Percentiles rank a stretch among this genome's conserved stretches.
Conservation (phyloP, 1,140 invertebrate genomes). For the Magallana angulata region DNA sequence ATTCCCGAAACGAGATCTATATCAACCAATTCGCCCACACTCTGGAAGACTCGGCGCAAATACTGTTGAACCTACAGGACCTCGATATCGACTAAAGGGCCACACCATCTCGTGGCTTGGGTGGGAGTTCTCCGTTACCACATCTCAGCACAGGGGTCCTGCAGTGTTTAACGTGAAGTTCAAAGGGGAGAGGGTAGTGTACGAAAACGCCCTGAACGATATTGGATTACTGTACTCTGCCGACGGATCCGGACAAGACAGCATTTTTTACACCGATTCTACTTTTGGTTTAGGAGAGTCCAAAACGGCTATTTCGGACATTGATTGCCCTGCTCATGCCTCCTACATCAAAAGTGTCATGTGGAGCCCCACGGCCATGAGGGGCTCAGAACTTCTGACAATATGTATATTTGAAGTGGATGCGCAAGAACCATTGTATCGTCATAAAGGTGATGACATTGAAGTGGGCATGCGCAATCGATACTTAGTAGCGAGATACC, state of each 20-base stretch:
- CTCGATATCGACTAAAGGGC: slow-evolving; percentile 61
- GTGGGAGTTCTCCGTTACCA: slow-evolving; percentile 66
- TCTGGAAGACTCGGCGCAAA: slow-evolving; percentile 49
- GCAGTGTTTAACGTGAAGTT: slow-evolving; percentile 64
- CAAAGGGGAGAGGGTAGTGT: slow-evolving; percentile 59
- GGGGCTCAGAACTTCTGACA: slow-evolving; percentile 29
- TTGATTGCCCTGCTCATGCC: slow-evolving; percentile 67
- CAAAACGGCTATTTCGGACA: slow-evolving; percentile 53
- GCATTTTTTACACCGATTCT: slow-evolving; percentile 60
- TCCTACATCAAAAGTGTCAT: slow-evolving; percentile 53
- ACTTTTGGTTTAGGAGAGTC: slow-evolving; percentile 56
- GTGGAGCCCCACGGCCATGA: slow-evolving; percentile 38
- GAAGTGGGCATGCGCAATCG: slow-evolving; percentile 50
- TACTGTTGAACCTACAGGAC: slow-evolving; percentile 67
- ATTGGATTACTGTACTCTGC: slow-evolving; percentile 60
- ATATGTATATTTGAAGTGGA: slow-evolving; percentile 66
- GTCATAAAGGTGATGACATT: slow-evolving; percentile 52
- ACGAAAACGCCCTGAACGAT: slow-evolving; percentile 67
- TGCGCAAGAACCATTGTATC: slow-evolving; percentile 57
- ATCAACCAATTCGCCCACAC: slow-evolving; percentile 51
- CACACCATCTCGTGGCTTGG: slow-evolving; percentile 62
- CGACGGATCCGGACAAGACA: slow-evolving; percentile 50
- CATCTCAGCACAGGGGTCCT: slow-evolving; percentile 56
- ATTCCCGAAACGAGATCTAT: slow-evolving; percentile 44
- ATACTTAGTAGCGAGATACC: slow-evolving; percentile 58